Base-by-base conservation (phyloP, 2,888 invertebrate species). In the Sminthurinus aureus region DNA sequence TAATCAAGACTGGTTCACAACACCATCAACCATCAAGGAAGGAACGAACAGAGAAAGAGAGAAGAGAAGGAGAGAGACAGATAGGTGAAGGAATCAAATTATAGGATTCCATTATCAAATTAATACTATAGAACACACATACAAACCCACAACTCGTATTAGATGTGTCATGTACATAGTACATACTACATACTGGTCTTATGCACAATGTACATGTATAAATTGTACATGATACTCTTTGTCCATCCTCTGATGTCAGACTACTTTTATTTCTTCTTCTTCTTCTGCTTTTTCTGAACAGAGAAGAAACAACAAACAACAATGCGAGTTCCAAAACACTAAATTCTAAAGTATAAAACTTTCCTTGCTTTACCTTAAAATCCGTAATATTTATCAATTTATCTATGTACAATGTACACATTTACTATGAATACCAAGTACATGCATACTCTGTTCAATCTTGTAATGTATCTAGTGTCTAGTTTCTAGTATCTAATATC, bases 81-180 rank as follows among this genome's bases (percentile, higher is more conserved):
- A 81, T 74, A 81, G 74, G 81, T 74, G 74, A 64, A 73, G 74
- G 80, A 80, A 73, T 81, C 66, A 81, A 81, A 81, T 81, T 81
- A 81, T 81, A 81, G 75, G 81, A 81, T 81, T 74, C 81, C 81
- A 75, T 81, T 81, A 81, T 81, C 81, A 81, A 81, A 81, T 81
- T 81, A 81, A 81, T 81, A 52, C 50, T 81, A 74, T 74, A 81
- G 24, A 71, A 20, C n/a, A 69, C 67, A 69, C 67, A 69, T 58
- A 58, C 18, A 58, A 58, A 58, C 58, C 58, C 13, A 58, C 58
- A 58, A 58, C 58, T 38, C 38, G 3, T 38, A 38, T 38, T 6
- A 38, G 38, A 38, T 38, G 38, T 38, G 38, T 38, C 38, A 18
- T 58, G 58, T 58, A 69, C 11, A 69, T n/a, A 69, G 4, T 12